A percentile compares a stretch with the other conserved stretches of the same genome.
These are phyloP conservation scores for Anagrus nilaparvatae DNA, from an alignment of 1,140 invertebrate genomes.

Conservation along the genomic window DNA sequence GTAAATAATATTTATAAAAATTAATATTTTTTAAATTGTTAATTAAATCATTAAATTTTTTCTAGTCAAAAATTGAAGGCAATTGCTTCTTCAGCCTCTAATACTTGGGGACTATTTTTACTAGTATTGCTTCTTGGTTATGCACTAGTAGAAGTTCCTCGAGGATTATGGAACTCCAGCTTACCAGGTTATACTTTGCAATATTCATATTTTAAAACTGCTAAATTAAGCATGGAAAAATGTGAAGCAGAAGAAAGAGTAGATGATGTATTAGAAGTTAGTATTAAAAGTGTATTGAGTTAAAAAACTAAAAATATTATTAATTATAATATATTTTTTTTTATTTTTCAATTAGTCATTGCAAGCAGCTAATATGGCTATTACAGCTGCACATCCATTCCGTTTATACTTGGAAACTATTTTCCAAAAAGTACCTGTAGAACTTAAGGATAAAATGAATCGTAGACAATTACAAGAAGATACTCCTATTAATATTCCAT, in stretches of 20 bases:
- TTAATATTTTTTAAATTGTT: slow-evolving; percentile 4
- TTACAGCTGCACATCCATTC: slow-evolving; percentile 58
- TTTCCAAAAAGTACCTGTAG: slow-evolving; percentile 72
- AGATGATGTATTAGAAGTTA: slow-evolving; percentile 88
- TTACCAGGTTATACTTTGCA: slow-evolving; percentile 72
- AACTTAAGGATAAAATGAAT: slow-evolving; percentile 62
- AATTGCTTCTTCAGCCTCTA: slow-evolving; percentile 96
- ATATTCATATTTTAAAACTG: slow-evolving; percentile 90
- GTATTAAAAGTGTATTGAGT: slow-evolving; percentile 2
- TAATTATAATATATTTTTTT: slow-evolving; percentile 1
- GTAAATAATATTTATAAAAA: slow-evolving; percentile 39
- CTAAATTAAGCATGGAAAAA: slow-evolving; percentile 94
- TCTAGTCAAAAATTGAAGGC: slow-evolving; percentile 81
- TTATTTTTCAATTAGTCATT: slow-evolving; percentile 47
- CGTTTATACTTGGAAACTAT: slow-evolving; percentile 75
- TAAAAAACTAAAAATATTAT: slow-evolving; percentile 7
- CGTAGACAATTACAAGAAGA: slow-evolving; percentile 53
- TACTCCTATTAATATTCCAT: slow-evolving; percentile 58
- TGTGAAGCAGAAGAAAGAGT: slow-evolving; percentile 93
- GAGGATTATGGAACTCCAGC: slow-evolving; percentile 77
- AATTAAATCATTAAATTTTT: slow-evolving; percentile 14
- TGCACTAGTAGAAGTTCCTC: slow-evolving; percentile 90
- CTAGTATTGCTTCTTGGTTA: slow-evolving; percentile 92
- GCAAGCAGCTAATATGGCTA: slow-evolving; percentile 56
- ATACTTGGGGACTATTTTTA: slow-evolving; percentile 97